A percentile compares a stretch with the other conserved stretches of the same genome.
phyloP scores from a whole-genome alignment of 1,140 invertebrate genomes.

The Cyrtorhinus lividipennis region DNA sequence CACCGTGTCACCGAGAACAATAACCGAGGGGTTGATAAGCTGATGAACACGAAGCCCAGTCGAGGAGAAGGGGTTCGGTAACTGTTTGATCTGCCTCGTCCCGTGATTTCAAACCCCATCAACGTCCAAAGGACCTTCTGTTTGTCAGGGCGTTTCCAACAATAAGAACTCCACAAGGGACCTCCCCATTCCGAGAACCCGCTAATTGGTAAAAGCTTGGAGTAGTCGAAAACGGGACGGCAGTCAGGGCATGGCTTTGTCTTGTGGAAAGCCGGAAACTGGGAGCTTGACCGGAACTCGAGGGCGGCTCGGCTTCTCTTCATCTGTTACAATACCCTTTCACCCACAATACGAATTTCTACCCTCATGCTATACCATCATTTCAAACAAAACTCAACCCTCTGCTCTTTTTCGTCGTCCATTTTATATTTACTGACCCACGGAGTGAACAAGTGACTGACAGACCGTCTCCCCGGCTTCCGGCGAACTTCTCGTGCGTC shows the following conservation, averaged over 20 bases:
- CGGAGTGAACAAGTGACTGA: neutral
- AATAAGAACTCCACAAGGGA: neutral
- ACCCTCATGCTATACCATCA: neutral
- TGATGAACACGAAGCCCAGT: neutral
- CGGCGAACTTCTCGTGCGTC: conserved; percentile 6
- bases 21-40: neutral
- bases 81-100: conserved; percentile 2
- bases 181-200: neutral
- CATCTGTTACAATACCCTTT: conserved; percentile 5
- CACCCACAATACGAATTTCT: neutral
- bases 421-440: conserved; percentile 7
- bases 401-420: neutral
- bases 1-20: neutral
- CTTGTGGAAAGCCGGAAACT: neutral
- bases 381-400: neutral
- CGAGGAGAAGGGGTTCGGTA: neutral
- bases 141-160: conserved; percentile 1
- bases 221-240: neutral
- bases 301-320: neutral
- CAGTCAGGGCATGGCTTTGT: neutral
- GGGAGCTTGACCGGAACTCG: conserved; percentile 5
- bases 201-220: conserved; percentile 4
- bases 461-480: neutral
- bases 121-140: neutral
- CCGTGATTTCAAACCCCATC: neutral